Percentiles rank a stretch among this genome's conserved stretches.
Conservation (phyloP, 2,888 invertebrate species). For the Petrolisthes manimaculis region DNA sequence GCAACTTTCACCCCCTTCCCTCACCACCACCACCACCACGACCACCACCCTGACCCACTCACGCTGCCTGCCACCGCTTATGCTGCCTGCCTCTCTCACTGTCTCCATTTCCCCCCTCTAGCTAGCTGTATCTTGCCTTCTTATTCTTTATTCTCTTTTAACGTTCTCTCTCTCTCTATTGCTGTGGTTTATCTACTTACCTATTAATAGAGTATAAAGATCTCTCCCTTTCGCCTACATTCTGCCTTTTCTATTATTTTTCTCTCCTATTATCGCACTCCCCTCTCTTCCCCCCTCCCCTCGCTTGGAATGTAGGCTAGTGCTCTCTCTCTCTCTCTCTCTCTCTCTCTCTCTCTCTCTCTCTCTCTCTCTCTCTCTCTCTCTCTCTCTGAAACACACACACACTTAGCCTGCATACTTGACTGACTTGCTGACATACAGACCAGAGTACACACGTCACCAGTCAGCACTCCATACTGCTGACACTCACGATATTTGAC, state of each 20-base stretch:
- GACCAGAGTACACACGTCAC: no score
- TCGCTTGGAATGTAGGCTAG: neutral
- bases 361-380: slow-evolving; percentile 12
- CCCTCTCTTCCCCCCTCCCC: neutral
- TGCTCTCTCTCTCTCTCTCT: slow-evolving; percentile 8
- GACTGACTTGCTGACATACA: no score
- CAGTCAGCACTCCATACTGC: no score
- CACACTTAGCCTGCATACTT: neutral
- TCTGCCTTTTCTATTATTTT: no score
- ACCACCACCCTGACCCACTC: neutral
- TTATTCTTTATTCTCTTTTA: no score
- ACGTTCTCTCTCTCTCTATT: no score
- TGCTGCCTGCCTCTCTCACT: neutral
- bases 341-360: neutral
- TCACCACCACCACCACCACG: neutral
- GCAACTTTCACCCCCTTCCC: neutral
- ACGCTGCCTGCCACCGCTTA: neutral
- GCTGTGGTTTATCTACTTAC: no score
- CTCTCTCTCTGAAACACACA: neutral
- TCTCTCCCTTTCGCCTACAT: no score
- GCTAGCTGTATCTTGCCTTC: no score
- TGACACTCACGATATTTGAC: no score
- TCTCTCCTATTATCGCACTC: neutral
- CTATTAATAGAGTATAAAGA: no score
- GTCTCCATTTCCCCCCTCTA: neutral